Evolutionary conservation across 2,113 vertebrate genomes (phyloP).

Genomic region (Python bivittatus): DNA sequence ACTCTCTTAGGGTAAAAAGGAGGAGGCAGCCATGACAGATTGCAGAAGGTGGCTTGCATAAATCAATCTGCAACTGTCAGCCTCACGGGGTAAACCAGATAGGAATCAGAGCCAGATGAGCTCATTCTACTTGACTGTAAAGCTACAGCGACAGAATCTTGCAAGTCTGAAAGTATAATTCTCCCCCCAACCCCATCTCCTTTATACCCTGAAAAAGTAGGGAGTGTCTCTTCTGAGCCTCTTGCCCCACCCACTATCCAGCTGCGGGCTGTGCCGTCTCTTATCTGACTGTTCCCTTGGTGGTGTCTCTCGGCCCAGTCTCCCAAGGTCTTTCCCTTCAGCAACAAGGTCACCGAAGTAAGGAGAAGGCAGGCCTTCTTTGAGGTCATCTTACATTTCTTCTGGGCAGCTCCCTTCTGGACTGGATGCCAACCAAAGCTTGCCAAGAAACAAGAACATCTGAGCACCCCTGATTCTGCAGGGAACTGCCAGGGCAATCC

Average conservation of each 20-base stretch:
- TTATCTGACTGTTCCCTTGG: too few species aligned
- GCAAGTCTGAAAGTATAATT: too few species aligned
- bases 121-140: too few species aligned
- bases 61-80: not conserved
- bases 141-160: too few species aligned
- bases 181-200: too few species aligned
- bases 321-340: fast-evolving
- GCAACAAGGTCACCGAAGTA: not conserved
- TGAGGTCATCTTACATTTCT: not conserved
- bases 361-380: not conserved
- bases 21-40: not conserved
- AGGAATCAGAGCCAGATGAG: not conserved
- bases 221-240: too few species aligned
- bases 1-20: not conserved
- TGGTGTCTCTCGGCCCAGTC: not conserved
- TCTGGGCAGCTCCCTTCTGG: not conserved
- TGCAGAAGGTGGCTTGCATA: not conserved
- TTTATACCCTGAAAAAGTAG: too few species aligned
- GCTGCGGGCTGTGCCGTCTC: too few species aligned
- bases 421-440: fast-evolving
- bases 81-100: too few species aligned
- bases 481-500: not conserved
- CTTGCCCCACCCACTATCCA: too few species aligned
- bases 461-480: fast-evolving
- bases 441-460: not conserved